These are phyloP conservation scores for Momotus momota DNA, from an alignment of 2,797 vertebrate species.

Conservation along the genomic window DNA sequence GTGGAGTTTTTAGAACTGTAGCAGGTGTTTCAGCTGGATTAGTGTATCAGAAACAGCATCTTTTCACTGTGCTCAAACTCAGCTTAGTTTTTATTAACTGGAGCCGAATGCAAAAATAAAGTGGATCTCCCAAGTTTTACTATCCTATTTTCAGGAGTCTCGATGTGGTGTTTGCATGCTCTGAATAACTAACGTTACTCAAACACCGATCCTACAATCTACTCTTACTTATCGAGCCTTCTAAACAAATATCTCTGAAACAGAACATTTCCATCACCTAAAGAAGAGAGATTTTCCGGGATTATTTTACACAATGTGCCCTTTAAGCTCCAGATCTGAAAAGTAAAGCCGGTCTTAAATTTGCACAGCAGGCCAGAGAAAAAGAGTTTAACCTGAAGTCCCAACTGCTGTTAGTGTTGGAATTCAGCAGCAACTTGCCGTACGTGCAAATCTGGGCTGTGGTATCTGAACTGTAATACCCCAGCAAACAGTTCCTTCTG, in stretches of 20 bases:
- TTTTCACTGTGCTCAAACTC: neutral
- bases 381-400: neutral
- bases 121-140: neutral
- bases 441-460: neutral
- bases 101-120: neutral
- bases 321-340: constrained; percentile 13
- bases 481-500: neutral
- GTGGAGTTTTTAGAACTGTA: neutral
- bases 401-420: neutral
- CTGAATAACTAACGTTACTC: neutral
- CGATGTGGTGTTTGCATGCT: neutral
- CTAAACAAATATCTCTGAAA: neutral
- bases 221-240: neutral
- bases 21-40: neutral
- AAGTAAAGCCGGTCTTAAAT: constrained; percentile 45
- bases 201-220: neutral
- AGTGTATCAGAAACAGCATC: neutral
- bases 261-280: neutral
- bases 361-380: neutral
- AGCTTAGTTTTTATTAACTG: neutral
- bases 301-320: constrained; percentile 11
- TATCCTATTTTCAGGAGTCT: neutral
- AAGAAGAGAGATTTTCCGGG: constrained; percentile 12
- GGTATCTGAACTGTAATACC: neutral
- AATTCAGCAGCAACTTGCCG: neutral